Evolutionary conservation across 2,113 vertebrate species (phyloP), one percentile per base, ranked within the genome.

Genomic region (Urocynchramus pylzowi): DNA sequence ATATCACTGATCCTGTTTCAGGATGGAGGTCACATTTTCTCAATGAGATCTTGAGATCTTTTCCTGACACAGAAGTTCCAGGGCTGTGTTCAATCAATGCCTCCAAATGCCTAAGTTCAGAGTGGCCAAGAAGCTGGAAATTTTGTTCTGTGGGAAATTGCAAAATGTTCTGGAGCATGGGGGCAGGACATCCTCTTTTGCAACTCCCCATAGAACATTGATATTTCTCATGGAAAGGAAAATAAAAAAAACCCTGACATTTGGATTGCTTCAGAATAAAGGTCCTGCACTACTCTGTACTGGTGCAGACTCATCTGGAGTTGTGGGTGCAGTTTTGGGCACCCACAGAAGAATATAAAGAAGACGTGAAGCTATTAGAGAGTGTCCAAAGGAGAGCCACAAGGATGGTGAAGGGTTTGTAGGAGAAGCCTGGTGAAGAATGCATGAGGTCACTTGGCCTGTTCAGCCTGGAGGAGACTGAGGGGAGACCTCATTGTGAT

Each of bases 211-310:
- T 8, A 63, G 27, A 71, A 67, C 52, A 76, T 0, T 1, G 1
- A 10, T 71, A 61, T 39, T 78, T 75, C n/a, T 63, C 31, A 54
- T 5, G 4, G 18, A 71, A 90, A 82, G 21, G 35, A 74, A 92
- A 81, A 41, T 44, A 17, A 2, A 5, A 24, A 39, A 74, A 65
- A 10, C 18, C 14, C 30, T 70, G 28, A 37, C 26, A 35, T 49
- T 63, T 50, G 3, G 19, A 50, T 95, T 85, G 42, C 70, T 88
- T 90, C 47, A 93, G 56, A 88, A 82, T 57, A 53, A 53, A 85
- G n/a, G 28, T 60, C 16, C 4, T 30, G 13, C 45, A 60, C 45
- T 39, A 21, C 45, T 67, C 39, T 17, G 20, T 39, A 39, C 53
- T 60, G 28, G 11, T 17, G 10, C 19, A 33, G 45, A 30, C 13